phyloP scores from a whole-genome alignment of 2,888 invertebrate genomes.

The Seira ritae region DNA sequence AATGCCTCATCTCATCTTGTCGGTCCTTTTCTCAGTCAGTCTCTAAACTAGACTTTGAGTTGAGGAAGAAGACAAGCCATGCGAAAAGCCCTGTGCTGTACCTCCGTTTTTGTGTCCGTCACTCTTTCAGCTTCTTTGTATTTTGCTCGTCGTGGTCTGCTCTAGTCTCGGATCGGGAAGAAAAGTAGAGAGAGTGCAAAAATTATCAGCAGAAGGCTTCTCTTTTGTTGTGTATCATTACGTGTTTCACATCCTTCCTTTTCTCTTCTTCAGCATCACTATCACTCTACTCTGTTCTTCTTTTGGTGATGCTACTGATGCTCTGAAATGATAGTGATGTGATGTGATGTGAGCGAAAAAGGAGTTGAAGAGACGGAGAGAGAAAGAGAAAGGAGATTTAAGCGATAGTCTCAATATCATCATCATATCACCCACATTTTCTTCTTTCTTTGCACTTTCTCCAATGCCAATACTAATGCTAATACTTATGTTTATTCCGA shows the following conservation, averaged over 20 bases:
- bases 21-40: slow-evolving; percentile 46
- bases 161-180: not conserved
- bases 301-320: too few species aligned
- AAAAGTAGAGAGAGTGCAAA: not conserved
- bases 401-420: too few species aligned
- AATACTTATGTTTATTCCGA: slow-evolving; percentile 24
- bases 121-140: slow-evolving; percentile 17
- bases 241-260: slow-evolving; percentile 14
- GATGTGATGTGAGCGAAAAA: not conserved
- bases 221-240: slow-evolving; percentile 15
- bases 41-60: slow-evolving; percentile 20
- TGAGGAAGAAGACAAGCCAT: slow-evolving; percentile 39
- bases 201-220: not conserved
- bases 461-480: slow-evolving; percentile 32
- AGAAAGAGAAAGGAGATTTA: slow-evolving; percentile 13
- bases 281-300: too few species aligned
- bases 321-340: too few species aligned
- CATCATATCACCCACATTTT: too few species aligned
- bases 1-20: slow-evolving; percentile 17
- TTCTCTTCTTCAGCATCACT: not conserved
- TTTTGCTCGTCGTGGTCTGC: too few species aligned
- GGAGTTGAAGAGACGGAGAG: not conserved
- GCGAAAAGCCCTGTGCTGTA: slow-evolving; percentile 46
- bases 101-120: slow-evolving; percentile 31
- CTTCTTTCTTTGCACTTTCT: not conserved